Evolutionary conservation across 2,797 vertebrate species (phyloP), one percentile per base, ranked within the genome.

Genomic region (Huso huso): DNA sequence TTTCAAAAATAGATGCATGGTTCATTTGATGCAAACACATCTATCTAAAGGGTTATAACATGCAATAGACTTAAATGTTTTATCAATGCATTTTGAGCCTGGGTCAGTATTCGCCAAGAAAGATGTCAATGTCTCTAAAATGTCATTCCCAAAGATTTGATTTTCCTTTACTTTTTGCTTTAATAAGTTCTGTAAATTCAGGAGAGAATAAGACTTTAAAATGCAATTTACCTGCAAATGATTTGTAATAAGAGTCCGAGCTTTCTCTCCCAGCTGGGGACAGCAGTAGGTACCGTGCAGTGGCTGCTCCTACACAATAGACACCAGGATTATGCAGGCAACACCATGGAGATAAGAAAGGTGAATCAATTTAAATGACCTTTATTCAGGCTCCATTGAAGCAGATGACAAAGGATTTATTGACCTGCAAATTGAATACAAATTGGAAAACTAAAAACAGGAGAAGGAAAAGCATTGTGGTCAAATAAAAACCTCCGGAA

Each of bases 371-470:
- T 81, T 79, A 82, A 82, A 79, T 79, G 79, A 82, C 82, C 81
- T 83, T 86, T 84, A 70, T 77, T 81, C 69, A 75, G 75, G 78
- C 71, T 80, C 69, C 74, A 73, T 67, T 81, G 78, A 80, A 85
- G 78, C 73, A 82, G 78, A 77, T 70, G 79, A 80, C 69, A 79
- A 80, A 81, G 79, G 80, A 83, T 86, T 87, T 82, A 80, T 74
- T 66, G 69, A 70, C 51, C 52, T 73, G 75, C 74, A 75, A 78
- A 75, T 75, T 76, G 77, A 77, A 76, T 0, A 0, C 68, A 62
- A 78, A 79, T 72, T 71, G 66, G 74, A 69, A 75, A 72, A 73
- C 74, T 76, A 80, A 71, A 65, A 70, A 73, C 76, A 79, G 78
- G 77, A 78, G 72, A 37, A 37, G 78, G 23, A 2, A 37, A 37